phyloP scores from a whole-genome alignment of 2,113 vertebrate species.

The Platysteira castanea region DNA sequence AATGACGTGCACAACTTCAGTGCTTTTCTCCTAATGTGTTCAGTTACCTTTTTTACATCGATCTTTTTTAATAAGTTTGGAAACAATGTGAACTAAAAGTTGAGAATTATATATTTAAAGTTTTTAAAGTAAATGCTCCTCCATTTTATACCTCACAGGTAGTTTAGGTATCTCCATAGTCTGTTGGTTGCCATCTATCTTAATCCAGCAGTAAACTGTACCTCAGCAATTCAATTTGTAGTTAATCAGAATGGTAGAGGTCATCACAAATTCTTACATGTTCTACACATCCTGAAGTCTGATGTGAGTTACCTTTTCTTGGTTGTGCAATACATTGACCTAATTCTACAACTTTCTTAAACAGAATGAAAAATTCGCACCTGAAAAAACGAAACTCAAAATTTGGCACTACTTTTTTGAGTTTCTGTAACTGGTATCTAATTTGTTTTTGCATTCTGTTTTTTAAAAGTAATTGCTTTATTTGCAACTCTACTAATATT shows the following conservation, averaged over 20 bases:
- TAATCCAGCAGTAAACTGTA: neutral
- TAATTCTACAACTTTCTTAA: neutral
- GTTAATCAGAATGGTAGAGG: neutral
- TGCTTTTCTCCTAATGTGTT: neutral
- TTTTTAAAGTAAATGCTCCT: neutral
- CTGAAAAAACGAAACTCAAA: constrained; percentile 55
- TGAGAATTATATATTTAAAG: neutral
- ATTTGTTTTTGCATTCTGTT: constrained; percentile 61
- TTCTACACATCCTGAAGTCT: neutral
- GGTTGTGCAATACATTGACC: constrained; percentile 49
- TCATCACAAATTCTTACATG: neutral
- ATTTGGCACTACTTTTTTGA: constrained; percentile 61
- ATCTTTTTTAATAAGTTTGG: neutral
- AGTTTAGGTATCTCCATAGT: neutral
- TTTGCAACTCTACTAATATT: constrained; percentile 72
- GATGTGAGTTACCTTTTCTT: constrained; percentile 51
- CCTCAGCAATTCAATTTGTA: neutral
- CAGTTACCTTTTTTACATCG: neutral
- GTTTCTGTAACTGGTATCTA: constrained; percentile 44
- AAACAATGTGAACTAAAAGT: neutral
- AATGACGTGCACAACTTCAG: neutral
- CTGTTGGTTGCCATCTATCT: neutral
- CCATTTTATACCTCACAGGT: neutral
- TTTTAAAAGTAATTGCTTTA: constrained; percentile 63
- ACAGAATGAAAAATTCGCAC: constrained; percentile 49